phyloP scores from a whole-genome alignment of 1,140 invertebrate genomes.

The Parasteatoda tepidariorum region DNA sequence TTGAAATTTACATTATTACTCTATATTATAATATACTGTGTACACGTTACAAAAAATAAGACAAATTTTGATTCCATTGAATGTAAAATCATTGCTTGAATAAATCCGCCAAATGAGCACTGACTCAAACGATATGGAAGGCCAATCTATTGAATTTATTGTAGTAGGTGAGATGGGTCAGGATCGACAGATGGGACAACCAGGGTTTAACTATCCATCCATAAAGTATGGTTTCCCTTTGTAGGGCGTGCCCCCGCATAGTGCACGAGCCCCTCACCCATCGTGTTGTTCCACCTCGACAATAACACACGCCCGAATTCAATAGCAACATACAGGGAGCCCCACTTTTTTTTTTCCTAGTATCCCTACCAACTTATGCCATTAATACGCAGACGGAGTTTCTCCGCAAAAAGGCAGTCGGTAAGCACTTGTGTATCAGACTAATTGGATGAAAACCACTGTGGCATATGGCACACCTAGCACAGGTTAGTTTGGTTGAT shows the following conservation, averaged over 20 bases:
- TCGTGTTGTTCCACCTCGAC: conserved; percentile 38
- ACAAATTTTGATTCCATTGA: no score
- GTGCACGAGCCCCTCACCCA: conserved; percentile 42
- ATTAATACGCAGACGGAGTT: conserved; percentile 43
- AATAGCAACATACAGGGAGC: conserved; percentile 7
- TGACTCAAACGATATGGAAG: not conserved
- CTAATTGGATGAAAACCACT: conserved; percentile 51
- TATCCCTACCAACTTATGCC: not conserved
- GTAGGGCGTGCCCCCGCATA: conserved; percentile 42
- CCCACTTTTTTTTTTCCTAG: conserved; percentile 7
- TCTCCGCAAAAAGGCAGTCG: conserved; percentile 46
- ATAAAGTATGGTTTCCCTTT: conserved; percentile 23
- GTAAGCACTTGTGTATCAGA: conserved; percentile 35
- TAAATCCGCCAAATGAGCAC: not conserved
- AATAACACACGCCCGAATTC: conserved; percentile 55
- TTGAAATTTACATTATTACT: no score
- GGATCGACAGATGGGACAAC: conserved; percentile 54
- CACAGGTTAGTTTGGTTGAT: not conserved
- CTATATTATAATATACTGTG: no score
- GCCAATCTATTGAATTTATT: not conserved
- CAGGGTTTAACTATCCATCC: conserved; percentile 38
- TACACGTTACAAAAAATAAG: no score
- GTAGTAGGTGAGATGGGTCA: not conserved
- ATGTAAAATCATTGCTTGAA: no score
- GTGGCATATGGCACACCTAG: conserved; percentile 43